Evolutionary conservation across 2,888 invertebrate genomes (phyloP).

Genomic region (Cheilosia variabilis): DNA sequence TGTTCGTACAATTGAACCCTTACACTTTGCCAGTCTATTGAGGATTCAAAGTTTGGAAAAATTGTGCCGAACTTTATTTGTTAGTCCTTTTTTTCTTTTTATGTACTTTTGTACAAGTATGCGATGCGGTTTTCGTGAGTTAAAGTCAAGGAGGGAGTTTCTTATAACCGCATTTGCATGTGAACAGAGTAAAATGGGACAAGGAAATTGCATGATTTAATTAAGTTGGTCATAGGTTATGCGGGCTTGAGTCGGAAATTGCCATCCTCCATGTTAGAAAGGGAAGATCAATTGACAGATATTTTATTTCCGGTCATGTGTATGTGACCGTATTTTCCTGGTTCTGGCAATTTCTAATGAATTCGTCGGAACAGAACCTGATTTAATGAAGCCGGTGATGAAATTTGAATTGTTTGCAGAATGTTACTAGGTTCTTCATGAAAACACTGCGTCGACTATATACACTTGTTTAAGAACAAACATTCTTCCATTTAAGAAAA

Average conservation of each 20-base stretch:
- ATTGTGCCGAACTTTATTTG: constrained; percentile 42
- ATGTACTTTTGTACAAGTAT: neutral
- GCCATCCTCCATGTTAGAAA: neutral
- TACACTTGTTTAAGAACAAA: too few relatives aligned
- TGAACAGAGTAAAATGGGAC: constrained; percentile 1
- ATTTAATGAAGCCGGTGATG: too few relatives aligned
- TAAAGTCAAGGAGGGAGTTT: constrained; percentile 20
- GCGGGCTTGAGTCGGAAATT: neutral
- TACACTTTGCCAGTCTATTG: constrained; percentile 68
- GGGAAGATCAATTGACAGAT: too few relatives aligned
- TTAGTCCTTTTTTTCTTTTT: neutral
- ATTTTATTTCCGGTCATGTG: too few relatives aligned
- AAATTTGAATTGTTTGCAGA: too few relatives aligned
- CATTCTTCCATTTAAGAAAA: too few relatives aligned
- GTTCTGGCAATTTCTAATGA: too few relatives aligned
- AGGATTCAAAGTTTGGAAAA: constrained; percentile 69
- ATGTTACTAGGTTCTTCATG: too few relatives aligned
- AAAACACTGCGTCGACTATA: too few relatives aligned
- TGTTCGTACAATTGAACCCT: constrained; percentile 74
- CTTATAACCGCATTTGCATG: constrained; percentile 27
- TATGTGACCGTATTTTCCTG: too few relatives aligned
- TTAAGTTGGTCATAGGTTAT: constrained; percentile 26
- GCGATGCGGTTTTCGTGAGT: constrained; percentile 1
- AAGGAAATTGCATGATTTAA: constrained; percentile 36
- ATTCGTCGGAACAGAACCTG: too few relatives aligned